Evolutionary conservation across 2,888 invertebrate genomes (phyloP), one percentile per base, ranked within the genome.

Genomic region (Eupithecia centaureata): DNA sequence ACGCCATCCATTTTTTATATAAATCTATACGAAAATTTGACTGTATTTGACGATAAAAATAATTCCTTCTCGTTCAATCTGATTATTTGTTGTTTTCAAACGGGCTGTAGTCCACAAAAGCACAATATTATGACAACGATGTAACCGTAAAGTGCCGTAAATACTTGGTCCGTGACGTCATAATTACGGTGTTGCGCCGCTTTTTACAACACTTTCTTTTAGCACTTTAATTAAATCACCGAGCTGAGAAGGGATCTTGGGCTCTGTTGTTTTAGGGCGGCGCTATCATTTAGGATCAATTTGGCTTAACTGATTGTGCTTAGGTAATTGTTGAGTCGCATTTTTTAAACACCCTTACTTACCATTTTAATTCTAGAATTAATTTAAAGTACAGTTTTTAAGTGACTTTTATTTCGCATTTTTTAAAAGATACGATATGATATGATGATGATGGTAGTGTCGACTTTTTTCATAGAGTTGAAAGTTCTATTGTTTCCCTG

Each of bases 101-200:
- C n/a, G n/a, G n/a, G n/a, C n/a, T n/a, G n/a, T n/a, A n/a, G n/a
- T n/a, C 38, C n/a, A 1, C 5, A 15, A 10, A 42, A 42, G 25
- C 27, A 52, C 25, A 5, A 52, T 1, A 52, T 13, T 27, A 15
- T 27, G 27, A 27, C 25, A 52, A 25, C 25, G 27, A 27, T 18
- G 13, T 27, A 7, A 42, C 18, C 27, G 13, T 27, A 7, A 42
- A 42, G n/a, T n/a, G n/a, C n/a, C 18, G 42, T 22, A 42, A 42
- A 22, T 2, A 52, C 27, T 52, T 2, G 51, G 10, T 60, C 63
- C 57, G 66, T 42, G 59, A 52, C 52, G 38, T 66, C 67, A 75
- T 76, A 76, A 80, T 82, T 79, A 78, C 77, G 78, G 77, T 75
- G 76, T 79, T 72, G 66, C 75, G 30, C 66, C 68, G 73, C 76